These are phyloP conservation scores for Tetraodon nigroviridis DNA, from an alignment of 2,113 vertebrate genomes.

Conservation along the genomic window DNA sequence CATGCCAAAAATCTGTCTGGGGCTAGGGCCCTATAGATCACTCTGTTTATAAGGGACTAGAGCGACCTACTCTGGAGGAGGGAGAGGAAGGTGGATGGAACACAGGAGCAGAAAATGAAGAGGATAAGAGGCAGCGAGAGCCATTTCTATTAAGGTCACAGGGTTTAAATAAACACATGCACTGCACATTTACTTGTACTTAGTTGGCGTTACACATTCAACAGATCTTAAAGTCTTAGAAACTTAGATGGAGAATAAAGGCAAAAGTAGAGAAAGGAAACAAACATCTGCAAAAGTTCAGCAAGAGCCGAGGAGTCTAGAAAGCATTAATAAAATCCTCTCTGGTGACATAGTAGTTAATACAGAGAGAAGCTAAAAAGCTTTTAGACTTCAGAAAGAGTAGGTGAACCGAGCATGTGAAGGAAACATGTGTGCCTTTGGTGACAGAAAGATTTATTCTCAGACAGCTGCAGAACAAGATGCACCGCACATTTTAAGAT, in stretches of 20 bases:
- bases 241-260: neutral
- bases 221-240: conserved; percentile 18
- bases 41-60: conserved; percentile 55
- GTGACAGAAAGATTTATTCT: conserved; percentile 72
- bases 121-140: conserved; percentile 45
- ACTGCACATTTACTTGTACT: too few species aligned
- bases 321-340: conserved; percentile 2
- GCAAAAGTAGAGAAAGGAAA: neutral
- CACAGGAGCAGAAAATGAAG: conserved; percentile 48
- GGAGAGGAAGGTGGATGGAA: conserved; percentile 33
- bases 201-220: neutral
- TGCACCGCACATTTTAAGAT: conserved; percentile 37
- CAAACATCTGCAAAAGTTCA: conserved; percentile 9
- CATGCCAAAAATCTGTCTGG: conserved; percentile 86
- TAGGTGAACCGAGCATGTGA: conserved; percentile 33
- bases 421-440: conserved; percentile 44
- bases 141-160: neutral
- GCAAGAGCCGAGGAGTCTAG: conserved; percentile 4
- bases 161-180: too few species aligned
- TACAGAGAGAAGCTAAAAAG: conserved; percentile 8
- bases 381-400: conserved; percentile 19
- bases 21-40: conserved; percentile 75
- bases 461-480: conserved; percentile 65
- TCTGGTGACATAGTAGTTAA: conserved; percentile 5
- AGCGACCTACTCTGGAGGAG: conserved; percentile 40